Evolutionary conservation across 2,797 vertebrate species (phyloP).

Genomic region (Sebastes paucispinis): DNA sequence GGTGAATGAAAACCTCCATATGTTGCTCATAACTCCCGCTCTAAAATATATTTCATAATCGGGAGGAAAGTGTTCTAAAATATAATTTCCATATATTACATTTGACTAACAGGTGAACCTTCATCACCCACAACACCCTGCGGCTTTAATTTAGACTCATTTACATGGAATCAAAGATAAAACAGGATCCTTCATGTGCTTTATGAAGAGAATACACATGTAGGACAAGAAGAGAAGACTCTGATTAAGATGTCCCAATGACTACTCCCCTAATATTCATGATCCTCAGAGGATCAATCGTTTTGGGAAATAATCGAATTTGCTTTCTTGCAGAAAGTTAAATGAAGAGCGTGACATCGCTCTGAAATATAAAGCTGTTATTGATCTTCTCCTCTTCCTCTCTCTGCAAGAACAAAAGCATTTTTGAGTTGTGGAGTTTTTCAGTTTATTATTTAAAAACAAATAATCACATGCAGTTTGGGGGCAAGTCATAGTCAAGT

Average conservation of each 20-base stretch:
- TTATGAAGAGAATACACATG: background rate
- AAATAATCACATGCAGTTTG: too few species aligned
- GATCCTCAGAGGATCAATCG: background rate
- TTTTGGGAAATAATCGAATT: background rate
- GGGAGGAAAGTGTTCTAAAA: conserved; percentile 17
- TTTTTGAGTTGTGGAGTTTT: background rate
- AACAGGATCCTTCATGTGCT: conserved; percentile 11
- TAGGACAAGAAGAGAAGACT: background rate
- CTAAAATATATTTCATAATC: conserved; percentile 30
- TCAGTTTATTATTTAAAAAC: too few species aligned
- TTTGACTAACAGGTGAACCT: conserved; percentile 13
- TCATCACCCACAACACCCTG: conserved; percentile 14
- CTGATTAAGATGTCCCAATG: background rate
- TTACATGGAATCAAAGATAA: conserved; percentile 28
- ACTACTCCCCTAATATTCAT: background rate
- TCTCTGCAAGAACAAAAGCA: background rate
- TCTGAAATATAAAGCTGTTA: background rate
- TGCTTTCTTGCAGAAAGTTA: background rate
- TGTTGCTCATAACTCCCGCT: conserved; percentile 42
- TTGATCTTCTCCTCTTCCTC: background rate
- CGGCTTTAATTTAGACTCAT: conserved; percentile 31
- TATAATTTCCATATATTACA: conserved; percentile 39
- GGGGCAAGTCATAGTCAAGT: too few species aligned
- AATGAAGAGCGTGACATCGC: background rate
- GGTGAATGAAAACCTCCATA: conserved; percentile 53